Conservation (phyloP, 92 coral and sea anemone species). For the Isaurus tuberculatus region DNA sequence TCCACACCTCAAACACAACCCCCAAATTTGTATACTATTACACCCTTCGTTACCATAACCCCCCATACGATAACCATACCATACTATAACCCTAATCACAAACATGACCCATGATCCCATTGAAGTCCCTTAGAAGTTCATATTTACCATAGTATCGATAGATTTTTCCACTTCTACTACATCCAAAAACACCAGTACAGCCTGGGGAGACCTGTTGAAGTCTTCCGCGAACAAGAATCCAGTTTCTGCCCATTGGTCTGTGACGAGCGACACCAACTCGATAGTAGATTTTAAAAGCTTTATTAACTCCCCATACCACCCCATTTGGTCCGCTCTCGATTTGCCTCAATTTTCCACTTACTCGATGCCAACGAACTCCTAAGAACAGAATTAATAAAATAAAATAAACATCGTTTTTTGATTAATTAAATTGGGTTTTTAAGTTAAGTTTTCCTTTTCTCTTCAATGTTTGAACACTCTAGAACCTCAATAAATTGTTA, state of each 20-base stretch:
- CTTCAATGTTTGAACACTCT: no score
- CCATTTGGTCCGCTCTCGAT: constrained; percentile 51
- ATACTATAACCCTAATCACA: no score
- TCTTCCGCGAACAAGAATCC: constrained; percentile 23
- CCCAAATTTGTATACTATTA: no score
- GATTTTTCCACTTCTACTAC: constrained; percentile 17
- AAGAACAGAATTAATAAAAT: not conserved
- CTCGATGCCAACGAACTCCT: constrained; percentile 26
- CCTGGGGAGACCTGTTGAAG: constrained; percentile 15
- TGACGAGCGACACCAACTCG: constrained; percentile 34
- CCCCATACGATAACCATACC: no score
- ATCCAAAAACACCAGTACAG: constrained; percentile 22
- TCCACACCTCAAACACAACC: no score
- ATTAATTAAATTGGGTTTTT: no score
- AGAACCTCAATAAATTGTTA: no score
- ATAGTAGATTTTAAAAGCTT: constrained; percentile 29
- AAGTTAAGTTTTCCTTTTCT: no score
- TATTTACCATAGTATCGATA: constrained; percentile 31
- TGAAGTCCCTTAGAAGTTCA: not conserved
- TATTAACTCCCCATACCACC: constrained; percentile 44
- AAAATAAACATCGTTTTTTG: not conserved
- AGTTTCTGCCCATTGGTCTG: constrained; percentile 31
- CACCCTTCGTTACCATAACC: no score
- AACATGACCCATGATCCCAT: no score
- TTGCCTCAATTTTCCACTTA: constrained; percentile 42